Conservation (phyloP, 2,888 invertebrate genomes). For the Polyploca ridens region DNA sequence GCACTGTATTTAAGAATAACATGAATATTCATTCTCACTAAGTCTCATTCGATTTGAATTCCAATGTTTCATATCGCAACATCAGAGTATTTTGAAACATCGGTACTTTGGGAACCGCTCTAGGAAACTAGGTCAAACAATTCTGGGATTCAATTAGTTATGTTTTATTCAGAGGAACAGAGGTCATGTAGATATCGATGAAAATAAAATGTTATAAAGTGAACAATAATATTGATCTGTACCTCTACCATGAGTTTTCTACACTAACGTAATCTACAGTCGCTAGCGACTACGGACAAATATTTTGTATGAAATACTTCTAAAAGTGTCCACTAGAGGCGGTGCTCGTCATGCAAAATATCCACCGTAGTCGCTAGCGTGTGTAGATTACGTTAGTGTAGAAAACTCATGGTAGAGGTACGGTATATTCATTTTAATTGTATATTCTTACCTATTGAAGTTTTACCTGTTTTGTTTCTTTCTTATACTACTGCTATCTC, state of each 20-base stretch:
- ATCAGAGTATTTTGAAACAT: constrained; percentile 13
- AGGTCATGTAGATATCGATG: background rate
- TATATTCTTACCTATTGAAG: too few relatives aligned
- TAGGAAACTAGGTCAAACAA: constrained; percentile 15
- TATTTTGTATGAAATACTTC: too few relatives aligned
- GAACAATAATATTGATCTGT: background rate
- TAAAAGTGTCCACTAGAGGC: too few relatives aligned
- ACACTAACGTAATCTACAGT: too few relatives aligned
- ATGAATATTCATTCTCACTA: constrained; percentile 11
- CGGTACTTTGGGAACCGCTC: constrained; percentile 11
- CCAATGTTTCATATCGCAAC: constrained; percentile 4
- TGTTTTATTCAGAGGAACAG: background rate
- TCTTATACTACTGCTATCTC: too few relatives aligned
- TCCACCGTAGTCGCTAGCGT: too few relatives aligned
- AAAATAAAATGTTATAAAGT: constrained; percentile 18
- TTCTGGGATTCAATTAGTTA: constrained; percentile 10
- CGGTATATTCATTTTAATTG: background rate
- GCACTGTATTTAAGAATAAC: background rate
- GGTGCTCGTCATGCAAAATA: too few relatives aligned
- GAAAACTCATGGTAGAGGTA: too few relatives aligned
- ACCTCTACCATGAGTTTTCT: too few relatives aligned
- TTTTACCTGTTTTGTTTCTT: too few relatives aligned
- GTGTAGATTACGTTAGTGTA: too few relatives aligned
- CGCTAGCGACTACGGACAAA: too few relatives aligned
- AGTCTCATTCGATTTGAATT: constrained; percentile 5